Conservation (phyloP, 2,113 vertebrate species). For the Grallaria varia region DNA sequence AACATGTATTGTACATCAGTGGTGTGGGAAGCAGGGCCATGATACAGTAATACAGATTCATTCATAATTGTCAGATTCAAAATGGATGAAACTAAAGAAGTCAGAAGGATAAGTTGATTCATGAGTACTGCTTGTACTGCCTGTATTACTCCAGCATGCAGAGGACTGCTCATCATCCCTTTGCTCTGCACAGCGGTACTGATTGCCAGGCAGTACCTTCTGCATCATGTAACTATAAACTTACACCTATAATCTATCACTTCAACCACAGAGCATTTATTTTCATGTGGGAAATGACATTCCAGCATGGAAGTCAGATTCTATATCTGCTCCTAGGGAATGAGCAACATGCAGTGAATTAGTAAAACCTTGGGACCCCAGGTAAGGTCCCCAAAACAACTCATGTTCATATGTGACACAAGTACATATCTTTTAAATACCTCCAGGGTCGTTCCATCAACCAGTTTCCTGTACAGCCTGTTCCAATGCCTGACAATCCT, state of each 20-base stretch:
- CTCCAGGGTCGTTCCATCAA: neutral
- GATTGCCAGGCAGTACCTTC: neutral
- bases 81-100: neutral
- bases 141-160: neutral
- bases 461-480: neutral
- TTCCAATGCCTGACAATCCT: neutral
- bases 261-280: neutral
- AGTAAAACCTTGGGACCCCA: neutral
- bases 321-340: neutral
- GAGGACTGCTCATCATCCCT: neutral
- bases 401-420: neutral
- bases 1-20: neutral
- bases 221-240: neutral
- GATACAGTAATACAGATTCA: fast-evolving
- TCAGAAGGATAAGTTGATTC: neutral
- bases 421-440: neutral
- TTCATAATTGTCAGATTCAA: neutral
- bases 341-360: neutral
- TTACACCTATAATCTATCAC: neutral
- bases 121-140: neutral
- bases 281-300: neutral
- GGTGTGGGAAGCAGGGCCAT: neutral
- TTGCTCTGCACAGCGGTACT: neutral
- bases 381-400: neutral
- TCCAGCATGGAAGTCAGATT: neutral